These are phyloP conservation scores for Heliconius charithonia DNA, from an alignment of 2,888 invertebrate genomes.

Conservation along the genomic window DNA sequence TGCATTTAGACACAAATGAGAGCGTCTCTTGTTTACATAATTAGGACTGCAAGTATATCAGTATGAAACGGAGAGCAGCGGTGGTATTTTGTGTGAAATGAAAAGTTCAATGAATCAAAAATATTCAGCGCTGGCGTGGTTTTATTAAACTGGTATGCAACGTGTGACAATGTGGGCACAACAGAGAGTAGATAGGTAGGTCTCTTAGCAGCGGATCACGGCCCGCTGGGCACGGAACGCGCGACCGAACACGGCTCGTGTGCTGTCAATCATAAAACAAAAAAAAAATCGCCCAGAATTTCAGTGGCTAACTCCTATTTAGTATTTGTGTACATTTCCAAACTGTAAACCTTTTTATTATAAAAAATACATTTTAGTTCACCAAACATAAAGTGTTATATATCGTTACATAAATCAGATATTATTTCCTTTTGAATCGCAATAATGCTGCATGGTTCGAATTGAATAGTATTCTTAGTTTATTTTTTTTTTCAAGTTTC, in stretches of 20 bases:
- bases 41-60: slow-evolving; percentile 54
- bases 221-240: slow-evolving; percentile 74
- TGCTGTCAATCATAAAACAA: slow-evolving; percentile 81
- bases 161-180: slow-evolving; percentile 68
- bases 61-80: slow-evolving; percentile 27
- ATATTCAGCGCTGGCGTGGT: slow-evolving; percentile 57
- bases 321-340: slow-evolving; percentile 55
- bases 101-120: slow-evolving; percentile 57
- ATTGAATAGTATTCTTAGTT: slow-evolving; percentile 50
- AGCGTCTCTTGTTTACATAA: slow-evolving; percentile 64
- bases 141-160: slow-evolving; percentile 66
- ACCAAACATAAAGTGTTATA: slow-evolving; percentile 42
- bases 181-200: slow-evolving; percentile 63
- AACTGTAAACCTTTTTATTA: slow-evolving; percentile 48
- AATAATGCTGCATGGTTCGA: slow-evolving; percentile 49
- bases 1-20: slow-evolving; percentile 67
- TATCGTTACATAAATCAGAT: slow-evolving; percentile 47
- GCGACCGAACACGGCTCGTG: slow-evolving; percentile 80
- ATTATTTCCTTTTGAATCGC: slow-evolving; percentile 51
- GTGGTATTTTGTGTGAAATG: slow-evolving; percentile 32
- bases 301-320: slow-evolving; percentile 73
- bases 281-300: slow-evolving; percentile 71
- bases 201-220: slow-evolving; percentile 77
- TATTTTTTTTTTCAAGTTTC: slow-evolving; percentile 62
- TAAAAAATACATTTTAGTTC: slow-evolving; percentile 58